Evolutionary conservation across 53 echinoderm and acorn worm genomes (phyloP).

Genomic region (Antedon mediterranea): DNA sequence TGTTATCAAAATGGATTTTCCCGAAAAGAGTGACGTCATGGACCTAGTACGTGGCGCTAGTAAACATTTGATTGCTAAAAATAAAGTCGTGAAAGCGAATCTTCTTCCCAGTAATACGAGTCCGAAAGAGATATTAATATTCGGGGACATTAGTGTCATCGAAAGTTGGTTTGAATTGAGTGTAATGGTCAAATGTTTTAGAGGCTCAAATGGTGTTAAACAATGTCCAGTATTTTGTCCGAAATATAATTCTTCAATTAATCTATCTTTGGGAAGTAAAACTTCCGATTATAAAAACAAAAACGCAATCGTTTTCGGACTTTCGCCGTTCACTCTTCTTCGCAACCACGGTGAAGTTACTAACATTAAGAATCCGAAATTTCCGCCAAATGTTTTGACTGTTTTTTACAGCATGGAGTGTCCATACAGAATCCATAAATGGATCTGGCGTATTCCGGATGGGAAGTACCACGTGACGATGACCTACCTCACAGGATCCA

Average conservation of each 20-base stretch:
- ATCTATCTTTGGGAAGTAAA: slow-evolving; percentile 9
- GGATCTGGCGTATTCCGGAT: slow-evolving; percentile 24
- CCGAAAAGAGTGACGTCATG: not conserved
- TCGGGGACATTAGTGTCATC: slow-evolving; percentile 27
- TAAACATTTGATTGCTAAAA: no score
- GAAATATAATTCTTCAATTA: not conserved
- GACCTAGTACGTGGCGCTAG: not conserved
- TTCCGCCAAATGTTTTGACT: slow-evolving; percentile 17
- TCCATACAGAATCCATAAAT: slow-evolving; percentile 51
- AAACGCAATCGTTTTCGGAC: slow-evolving; percentile 48
- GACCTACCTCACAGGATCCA: slow-evolving; percentile 41
- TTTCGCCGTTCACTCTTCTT: slow-evolving; percentile 47
- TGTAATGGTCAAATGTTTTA: slow-evolving; percentile 19
- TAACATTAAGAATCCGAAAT: slow-evolving; percentile 20
- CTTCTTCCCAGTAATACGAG: no score
- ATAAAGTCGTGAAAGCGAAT: no score
- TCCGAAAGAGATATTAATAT: slow-evolving; percentile 16
- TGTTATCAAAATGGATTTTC: no score
- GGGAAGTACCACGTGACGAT: slow-evolving; percentile 40
- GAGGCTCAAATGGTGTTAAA: not conserved
- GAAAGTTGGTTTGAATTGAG: slow-evolving; percentile 24
- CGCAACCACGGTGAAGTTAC: slow-evolving; percentile 13
- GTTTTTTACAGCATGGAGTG: slow-evolving; percentile 70
- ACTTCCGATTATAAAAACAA: slow-evolving; percentile 9
- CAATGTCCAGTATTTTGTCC: slow-evolving; percentile 24